Conservation (phyloP, 2,113 vertebrate genomes). For the Gallinago jamesoni region DNA sequence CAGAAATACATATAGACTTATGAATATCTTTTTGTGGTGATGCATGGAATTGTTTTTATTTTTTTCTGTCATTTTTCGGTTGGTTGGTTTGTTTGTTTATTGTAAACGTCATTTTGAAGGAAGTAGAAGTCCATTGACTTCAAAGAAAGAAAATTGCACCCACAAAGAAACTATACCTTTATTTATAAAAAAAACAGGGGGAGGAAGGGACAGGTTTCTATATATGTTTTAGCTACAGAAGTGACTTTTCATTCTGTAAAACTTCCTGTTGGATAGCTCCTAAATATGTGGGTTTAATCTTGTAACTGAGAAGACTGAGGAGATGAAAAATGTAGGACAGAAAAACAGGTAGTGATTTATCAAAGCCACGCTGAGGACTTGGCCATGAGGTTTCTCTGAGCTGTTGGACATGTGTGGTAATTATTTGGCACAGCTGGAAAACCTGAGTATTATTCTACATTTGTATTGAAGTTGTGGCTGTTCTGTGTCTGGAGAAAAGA, state of each 20-base stretch:
- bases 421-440: not conserved
- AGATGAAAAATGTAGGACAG: not conserved
- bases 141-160: not conserved
- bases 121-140: not conserved
- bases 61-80: not conserved
- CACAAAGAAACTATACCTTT: not conserved
- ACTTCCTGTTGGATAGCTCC: not conserved
- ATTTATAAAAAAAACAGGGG: fast-evolving
- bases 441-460: not conserved
- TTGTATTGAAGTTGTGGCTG: not conserved
- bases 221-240: not conserved
- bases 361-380: not conserved
- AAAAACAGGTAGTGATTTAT: not conserved
- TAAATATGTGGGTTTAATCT: not conserved
- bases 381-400: not conserved
- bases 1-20: not conserved
- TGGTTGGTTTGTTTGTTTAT: not conserved
- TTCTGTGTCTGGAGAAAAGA: not conserved
- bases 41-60: not conserved
- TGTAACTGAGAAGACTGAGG: not conserved
- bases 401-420: not conserved
- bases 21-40: not conserved
- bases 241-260: not conserved
- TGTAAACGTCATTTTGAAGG: not conserved
- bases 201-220: not conserved